Base-by-base conservation (phyloP, 2,888 invertebrate genomes). In the Amiota minor region DNA sequence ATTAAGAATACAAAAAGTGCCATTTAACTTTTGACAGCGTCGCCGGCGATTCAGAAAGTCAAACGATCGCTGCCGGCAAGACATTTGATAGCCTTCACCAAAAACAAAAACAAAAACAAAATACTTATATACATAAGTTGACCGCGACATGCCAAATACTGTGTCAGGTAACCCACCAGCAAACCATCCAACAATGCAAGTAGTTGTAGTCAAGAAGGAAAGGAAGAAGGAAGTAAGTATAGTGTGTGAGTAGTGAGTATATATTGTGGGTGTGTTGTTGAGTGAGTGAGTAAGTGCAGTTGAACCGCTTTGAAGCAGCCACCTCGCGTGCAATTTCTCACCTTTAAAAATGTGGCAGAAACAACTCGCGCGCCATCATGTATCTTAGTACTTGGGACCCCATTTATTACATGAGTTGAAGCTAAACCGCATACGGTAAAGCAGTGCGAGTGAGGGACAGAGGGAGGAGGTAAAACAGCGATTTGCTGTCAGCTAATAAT, bases 401-500 rank as follows among this genome's bases (percentile, higher is more conserved):
- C 85, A 85, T 83, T 83, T 85, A 83, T 83, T 83, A 83, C 83
- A 83, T 79, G 81, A 82, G 83, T 84, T 79, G 14, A 14, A n/a
- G 50, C 67, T 45, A 62, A 35, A 62, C 14, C 45, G 20, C 47
- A 45, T 35, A 35, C 35, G 35, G 35, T 8, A 35, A 3, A 35
- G 35, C 35, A 6, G 35, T 35, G 35, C 2, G 35, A 35, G 35
- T 35, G 35, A 35, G 35, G 35, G 35, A 6, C 35, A 35, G 35
- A 35, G 35, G 35, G 0, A 6, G 35, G 35, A 35, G 2, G 35
- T 35, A 53, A 61, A 83, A 78, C 83, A 80, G 82, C 85, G 83
- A 85, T 84, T 84, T 86, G 87, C 86, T 85, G 87, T 87, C 85
- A 85, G 85, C 83, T 86, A 86, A 86, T 86, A 86, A 86, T 86